A percentile compares a stretch with the other conserved stretches of the same genome.
These are phyloP conservation scores for Otus scops DNA, from an alignment of 2,797 vertebrate species.

Conservation along the genomic window DNA sequence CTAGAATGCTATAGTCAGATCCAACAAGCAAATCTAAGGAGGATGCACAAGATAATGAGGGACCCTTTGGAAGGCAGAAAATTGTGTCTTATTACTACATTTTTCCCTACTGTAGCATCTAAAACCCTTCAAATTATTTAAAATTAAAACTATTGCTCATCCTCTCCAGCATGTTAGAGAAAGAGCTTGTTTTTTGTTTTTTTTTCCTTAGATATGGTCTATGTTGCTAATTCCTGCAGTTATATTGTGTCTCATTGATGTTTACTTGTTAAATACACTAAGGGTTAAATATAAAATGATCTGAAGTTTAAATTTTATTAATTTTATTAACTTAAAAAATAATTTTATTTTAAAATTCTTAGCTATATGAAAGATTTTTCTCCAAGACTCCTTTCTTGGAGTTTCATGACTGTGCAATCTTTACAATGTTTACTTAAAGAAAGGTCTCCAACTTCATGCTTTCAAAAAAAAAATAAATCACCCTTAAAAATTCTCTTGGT, in stretches of 20 bases:
- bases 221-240: background rate
- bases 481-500: background rate
- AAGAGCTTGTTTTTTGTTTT: background rate
- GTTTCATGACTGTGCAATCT: background rate
- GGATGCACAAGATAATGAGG: background rate
- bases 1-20: background rate
- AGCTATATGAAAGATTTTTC: background rate
- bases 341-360: background rate
- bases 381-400: background rate
- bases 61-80: background rate
- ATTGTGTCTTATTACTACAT: background rate
- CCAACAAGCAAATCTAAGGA: background rate
- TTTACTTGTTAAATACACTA: background rate
- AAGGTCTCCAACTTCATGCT: background rate
- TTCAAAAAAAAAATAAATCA: background rate
- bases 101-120: background rate
- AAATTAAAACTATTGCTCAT: background rate
- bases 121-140: background rate
- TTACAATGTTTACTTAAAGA: background rate
- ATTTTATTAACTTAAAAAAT: background rate
- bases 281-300: background rate
- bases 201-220: background rate
- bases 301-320: background rate
- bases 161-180: background rate
- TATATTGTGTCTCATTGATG: background rate